These are phyloP conservation scores for Aphelinus atriplicis DNA, from an alignment of 1,140 invertebrate species.

Conservation along the genomic window DNA sequence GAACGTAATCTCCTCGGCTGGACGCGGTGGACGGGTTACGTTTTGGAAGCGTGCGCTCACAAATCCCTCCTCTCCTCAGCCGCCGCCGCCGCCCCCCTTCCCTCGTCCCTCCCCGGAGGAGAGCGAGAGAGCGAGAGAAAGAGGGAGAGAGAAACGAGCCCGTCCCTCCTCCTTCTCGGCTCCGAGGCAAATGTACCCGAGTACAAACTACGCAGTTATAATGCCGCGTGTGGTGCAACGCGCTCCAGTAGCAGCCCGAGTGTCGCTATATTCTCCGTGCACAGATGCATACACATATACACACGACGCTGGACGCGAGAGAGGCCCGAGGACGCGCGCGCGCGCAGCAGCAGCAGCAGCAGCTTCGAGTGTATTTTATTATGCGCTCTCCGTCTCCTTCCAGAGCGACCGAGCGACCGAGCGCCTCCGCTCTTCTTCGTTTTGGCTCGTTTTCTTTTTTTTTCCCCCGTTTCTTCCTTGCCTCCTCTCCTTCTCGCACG, in stretches of 20 bases:
- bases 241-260: constrained; percentile 27
- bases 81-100: background rate
- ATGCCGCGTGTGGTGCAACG: constrained; percentile 33
- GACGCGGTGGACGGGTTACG: constrained; percentile 13
- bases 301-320: background rate
- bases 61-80: background rate
- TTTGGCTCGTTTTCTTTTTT: background rate
- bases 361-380: constrained; percentile 14
- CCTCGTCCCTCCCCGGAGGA: no score
- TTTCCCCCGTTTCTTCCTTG: background rate
- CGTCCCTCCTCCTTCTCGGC: constrained; percentile 2
- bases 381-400: constrained; percentile 32
- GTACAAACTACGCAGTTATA: constrained; percentile 43
- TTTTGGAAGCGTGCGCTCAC: constrained; percentile 10
- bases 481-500: background rate
- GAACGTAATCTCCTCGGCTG: constrained; percentile 31
- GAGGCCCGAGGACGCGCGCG: background rate
- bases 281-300: constrained; percentile 21
- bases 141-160: no score
- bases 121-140: no score
- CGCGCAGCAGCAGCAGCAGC: no score
- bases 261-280: constrained; percentile 20
- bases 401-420: background rate
- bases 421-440: background rate
- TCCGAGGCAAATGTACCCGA: constrained; percentile 29